Evolutionary conservation across 1,140 invertebrate genomes (phyloP), one percentile per base, ranked within the genome.

Genomic region (Andricus grossulariae): DNA sequence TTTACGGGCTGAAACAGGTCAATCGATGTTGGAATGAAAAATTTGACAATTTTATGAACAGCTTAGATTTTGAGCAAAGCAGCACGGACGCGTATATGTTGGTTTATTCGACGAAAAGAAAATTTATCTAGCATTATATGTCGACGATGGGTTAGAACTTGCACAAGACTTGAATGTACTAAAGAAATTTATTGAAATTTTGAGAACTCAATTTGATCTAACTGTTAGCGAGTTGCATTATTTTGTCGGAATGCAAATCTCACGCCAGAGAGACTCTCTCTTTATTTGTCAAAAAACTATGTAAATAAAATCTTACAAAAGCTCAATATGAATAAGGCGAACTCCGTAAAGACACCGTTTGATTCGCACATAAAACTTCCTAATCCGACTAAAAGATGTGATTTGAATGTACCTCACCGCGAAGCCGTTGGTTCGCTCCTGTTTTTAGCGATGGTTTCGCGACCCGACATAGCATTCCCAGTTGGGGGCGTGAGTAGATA

Each of bases 171-270:
- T 49, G 19, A 25, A 50, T 1, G 21, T 76, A 50, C 50, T 81
- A 11, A 18, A 70, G 10, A 54, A 72, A 19, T 66, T 83, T 10
- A 12, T 78, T 16, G 50, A 66, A 7, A 2, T 25, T 16, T 70
- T 83, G 16, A 66, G 50, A 5, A 73, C 10, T 3, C 5, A 73
- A 50, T 78, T 81, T 19, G 71, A 78, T 19, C 75, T 80, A 0
- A 83, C 55, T 13, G 52, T 72, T 1, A 73, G 72, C 50, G 71
- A 75, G 12, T 51, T 79, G 3, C 71, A 72, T 8, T 19, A 50
- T 13, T 90, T 86, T 75, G 72, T 89, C 3, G 88, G 88, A 10
- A n/a, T n/a, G n/a, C n/a, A n/a, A n/a, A n/a, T n/a, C n/a, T n/a
- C n/a, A n/a, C n/a, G n/a, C n/a, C n/a, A 83, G 1, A 49, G 77